Conservation (phyloP, 2,797 vertebrate species). For the Tragelaphus eurycerus region DNA sequence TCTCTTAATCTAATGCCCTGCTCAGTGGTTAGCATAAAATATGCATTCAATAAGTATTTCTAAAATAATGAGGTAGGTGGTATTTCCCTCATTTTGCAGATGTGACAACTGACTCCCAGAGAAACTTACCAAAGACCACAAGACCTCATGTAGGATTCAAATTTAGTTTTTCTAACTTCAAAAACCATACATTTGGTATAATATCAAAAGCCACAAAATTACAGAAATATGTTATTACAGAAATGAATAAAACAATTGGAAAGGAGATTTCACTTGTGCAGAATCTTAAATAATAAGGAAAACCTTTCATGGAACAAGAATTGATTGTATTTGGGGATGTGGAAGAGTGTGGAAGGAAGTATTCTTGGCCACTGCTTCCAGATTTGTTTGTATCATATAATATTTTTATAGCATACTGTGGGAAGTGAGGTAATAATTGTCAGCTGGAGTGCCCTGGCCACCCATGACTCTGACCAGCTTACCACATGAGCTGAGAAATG, state of each 20-base stretch:
- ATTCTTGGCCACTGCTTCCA: not conserved
- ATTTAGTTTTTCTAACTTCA: slow-evolving; percentile 61
- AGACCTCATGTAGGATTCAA: slow-evolving; percentile 52
- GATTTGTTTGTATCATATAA: slow-evolving; percentile 8
- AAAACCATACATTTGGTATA: slow-evolving; percentile 50
- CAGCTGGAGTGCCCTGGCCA: not conserved
- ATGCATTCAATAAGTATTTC: slow-evolving; percentile 16
- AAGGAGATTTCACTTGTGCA: slow-evolving; percentile 32
- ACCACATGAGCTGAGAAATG: not conserved
- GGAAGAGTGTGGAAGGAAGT: not conserved
- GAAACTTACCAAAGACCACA: slow-evolving; percentile 45
- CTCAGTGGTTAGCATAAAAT: slow-evolving; percentile 46
- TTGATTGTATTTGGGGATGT: slow-evolving; percentile 29
- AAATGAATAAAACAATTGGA: slow-evolving; percentile 64
- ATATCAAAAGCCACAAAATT: slow-evolving; percentile 64
- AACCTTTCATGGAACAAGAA: slow-evolving; percentile 41
- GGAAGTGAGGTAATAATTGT: not conserved
- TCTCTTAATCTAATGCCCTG: not conserved
- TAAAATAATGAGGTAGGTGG: slow-evolving; percentile 48
- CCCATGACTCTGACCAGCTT: not conserved
- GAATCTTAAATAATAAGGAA: slow-evolving; percentile 50
- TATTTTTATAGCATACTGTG: not conserved
- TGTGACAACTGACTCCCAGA: slow-evolving; percentile 51
- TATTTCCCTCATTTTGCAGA: slow-evolving; percentile 55
- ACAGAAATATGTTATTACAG: slow-evolving; percentile 62